Conservation (phyloP, 2,888 invertebrate genomes). For the Tachina fera region DNA sequence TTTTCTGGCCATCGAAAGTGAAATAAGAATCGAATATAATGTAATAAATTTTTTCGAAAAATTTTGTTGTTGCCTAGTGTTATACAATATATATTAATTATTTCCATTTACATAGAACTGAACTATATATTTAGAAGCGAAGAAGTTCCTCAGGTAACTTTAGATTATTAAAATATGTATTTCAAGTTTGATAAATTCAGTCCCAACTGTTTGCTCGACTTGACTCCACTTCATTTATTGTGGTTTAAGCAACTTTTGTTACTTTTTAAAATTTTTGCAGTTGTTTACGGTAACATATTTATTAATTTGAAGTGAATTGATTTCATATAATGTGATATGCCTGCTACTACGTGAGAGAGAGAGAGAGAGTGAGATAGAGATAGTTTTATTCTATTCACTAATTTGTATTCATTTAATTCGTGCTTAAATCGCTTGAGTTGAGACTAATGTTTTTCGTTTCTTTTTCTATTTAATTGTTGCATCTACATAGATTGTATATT, state of each 20-base stretch:
- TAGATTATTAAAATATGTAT: conserved; percentile 46
- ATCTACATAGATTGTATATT: conserved; percentile 53
- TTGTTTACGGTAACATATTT: conserved; percentile 11
- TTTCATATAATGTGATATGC: conserved; percentile 43
- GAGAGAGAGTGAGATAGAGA: no score
- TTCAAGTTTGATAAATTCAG: conserved; percentile 29
- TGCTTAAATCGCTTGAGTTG: conserved; percentile 18
- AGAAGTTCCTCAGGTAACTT: conserved; percentile 61
- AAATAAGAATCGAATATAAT: no score
- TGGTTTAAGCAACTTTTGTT: conserved; percentile 21
- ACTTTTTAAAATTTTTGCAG: neutral
- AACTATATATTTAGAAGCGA: neutral
- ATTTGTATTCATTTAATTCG: conserved; percentile 2
- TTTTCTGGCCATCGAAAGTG: no score
- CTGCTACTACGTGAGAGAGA: conserved; percentile 39
- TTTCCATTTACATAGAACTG: no score
- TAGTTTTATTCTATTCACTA: no score
- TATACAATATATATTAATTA: neutral
- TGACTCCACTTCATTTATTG: neutral
- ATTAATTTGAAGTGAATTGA: neutral
- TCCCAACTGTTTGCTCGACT: conserved; percentile 64
- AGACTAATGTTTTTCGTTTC: conserved; percentile 20
- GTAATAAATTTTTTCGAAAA: no score
- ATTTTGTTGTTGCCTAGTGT: conserved; percentile 4
- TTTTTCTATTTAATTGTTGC: conserved; percentile 42